Evolutionary conservation across 2,888 invertebrate genomes (phyloP), one percentile per base, ranked within the genome.

Genomic region (Drosophila prostipennis): DNA sequence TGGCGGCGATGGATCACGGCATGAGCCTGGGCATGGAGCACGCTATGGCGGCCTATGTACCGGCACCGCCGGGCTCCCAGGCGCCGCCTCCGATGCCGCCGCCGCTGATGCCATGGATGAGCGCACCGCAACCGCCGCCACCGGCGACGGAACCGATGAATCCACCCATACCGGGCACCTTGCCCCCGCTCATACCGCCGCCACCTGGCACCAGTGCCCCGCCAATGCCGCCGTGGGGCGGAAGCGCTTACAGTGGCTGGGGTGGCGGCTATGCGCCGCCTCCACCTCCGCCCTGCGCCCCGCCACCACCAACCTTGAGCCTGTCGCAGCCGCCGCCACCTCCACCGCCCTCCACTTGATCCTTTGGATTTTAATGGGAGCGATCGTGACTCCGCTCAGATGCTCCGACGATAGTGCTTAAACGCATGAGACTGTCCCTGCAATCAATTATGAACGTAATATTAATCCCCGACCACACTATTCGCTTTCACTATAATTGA

Each of bases 241-340:
- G 68, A 60, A 58, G 69, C 7, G 58, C 69, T 3, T 90, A 82
- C 67, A 85, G 89, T 19, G 79, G 81, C 11, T 91, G 91, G 91
- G 88, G 89, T 69, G 78, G 81, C 37, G 86, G 87, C 3, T 91
- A 88, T 29, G 93, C 93, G 2, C 93, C 94, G 14, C 94, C 94
- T 2, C 93, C 93, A 23, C 93, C 93, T 1, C 93, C 92, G 1
- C 93, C 92, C 40, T 91, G 91, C 60, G 92, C 90, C 3, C 90
- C 94, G 45, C 94, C 93, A 2, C 93, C 94, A 29, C 94, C 92
- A 29, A 89, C 91, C 6, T 84, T 92, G 6, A 93, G 92, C 49
- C 87, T 95, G 52, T 87, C 94, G 49, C 93, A 94, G 49, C 95
- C 95, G 32, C 95, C 95, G 3, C 95, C 95, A 6, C 95, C 95